Percentiles rank a stretch among this genome's conserved stretches.
Conservation (phyloP, 1,140 invertebrate genomes). For the Nasonia longicornis region DNA sequence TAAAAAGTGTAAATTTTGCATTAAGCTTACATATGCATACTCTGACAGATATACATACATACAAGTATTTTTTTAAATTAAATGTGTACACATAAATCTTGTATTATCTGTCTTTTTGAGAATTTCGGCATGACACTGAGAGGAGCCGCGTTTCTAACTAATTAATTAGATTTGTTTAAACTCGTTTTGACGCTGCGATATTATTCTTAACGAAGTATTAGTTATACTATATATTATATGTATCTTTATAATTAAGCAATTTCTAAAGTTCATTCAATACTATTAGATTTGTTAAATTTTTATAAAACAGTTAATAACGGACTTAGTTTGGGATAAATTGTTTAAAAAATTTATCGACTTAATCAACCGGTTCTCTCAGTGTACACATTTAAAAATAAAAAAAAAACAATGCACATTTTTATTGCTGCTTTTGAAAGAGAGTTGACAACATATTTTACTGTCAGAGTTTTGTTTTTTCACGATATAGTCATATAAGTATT, state of each 20-base stretch:
- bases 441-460: neutral
- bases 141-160: neutral
- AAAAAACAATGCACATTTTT: constrained; percentile 13
- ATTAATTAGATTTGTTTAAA: neutral
- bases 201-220: neutral
- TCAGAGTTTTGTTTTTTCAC: constrained; percentile 12
- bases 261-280: neutral
- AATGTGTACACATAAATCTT: constrained; percentile 21
- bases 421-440: neutral
- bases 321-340: neutral
- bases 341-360: neutral
- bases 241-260: neutral
- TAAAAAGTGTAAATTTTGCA: constrained; percentile 69
- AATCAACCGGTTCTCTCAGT: neutral
- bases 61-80: constrained; percentile 44
- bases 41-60: constrained; percentile 27
- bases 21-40: constrained; percentile 4
- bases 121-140: constrained; percentile 10
- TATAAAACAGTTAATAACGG: neutral
- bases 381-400: neutral
- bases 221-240: neutral
- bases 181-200: neutral
- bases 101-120: constrained; percentile 17
- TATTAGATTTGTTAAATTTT: constrained; percentile 32
- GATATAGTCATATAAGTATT: neutral